phyloP scores from a whole-genome alignment of 2,797 vertebrate genomes.

The Cottoperca gobio region DNA sequence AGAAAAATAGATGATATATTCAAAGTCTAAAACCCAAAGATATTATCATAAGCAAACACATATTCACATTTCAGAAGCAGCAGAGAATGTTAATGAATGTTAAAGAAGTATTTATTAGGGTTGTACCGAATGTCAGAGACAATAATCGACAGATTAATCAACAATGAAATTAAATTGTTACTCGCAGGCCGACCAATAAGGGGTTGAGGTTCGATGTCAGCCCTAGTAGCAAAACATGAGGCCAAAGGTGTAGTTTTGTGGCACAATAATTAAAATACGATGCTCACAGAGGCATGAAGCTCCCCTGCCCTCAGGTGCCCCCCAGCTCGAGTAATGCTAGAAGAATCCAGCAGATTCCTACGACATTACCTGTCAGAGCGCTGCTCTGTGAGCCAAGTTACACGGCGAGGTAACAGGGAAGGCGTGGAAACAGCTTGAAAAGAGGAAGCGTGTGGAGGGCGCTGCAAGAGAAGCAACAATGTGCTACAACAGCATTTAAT shows the following conservation, averaged over 20 bases:
- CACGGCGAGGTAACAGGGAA: slow-evolving; percentile 40
- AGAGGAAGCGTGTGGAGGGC: slow-evolving; percentile 30
- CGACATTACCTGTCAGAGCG: slow-evolving; percentile 62
- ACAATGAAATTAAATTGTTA: too few species aligned
- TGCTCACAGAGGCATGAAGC: not conserved
- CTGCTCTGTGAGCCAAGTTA: slow-evolving; percentile 50
- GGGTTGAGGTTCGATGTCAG: not conserved
- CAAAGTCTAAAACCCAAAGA: not conserved
- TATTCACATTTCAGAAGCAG: not conserved
- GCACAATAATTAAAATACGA: not conserved
- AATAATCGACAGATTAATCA: too few species aligned
- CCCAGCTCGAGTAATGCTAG: slow-evolving; percentile 54
- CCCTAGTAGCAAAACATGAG: not conserved
- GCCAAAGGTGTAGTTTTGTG: not conserved
- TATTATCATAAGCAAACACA: not conserved
- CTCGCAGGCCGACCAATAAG: too few species aligned
- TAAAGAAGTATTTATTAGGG: too few species aligned
- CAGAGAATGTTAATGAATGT: not conserved
- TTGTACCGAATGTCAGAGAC: too few species aligned
- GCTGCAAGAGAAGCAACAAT: slow-evolving; percentile 34
- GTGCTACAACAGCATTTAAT: slow-evolving; percentile 21
- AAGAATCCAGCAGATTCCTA: slow-evolving; percentile 64
- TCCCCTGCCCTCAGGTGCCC: slow-evolving; percentile 23
- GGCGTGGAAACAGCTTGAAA: slow-evolving; percentile 30
- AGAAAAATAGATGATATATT: not conserved